Base-by-base conservation (phyloP, 2,113 vertebrate genomes). In the Bos indicus region DNA sequence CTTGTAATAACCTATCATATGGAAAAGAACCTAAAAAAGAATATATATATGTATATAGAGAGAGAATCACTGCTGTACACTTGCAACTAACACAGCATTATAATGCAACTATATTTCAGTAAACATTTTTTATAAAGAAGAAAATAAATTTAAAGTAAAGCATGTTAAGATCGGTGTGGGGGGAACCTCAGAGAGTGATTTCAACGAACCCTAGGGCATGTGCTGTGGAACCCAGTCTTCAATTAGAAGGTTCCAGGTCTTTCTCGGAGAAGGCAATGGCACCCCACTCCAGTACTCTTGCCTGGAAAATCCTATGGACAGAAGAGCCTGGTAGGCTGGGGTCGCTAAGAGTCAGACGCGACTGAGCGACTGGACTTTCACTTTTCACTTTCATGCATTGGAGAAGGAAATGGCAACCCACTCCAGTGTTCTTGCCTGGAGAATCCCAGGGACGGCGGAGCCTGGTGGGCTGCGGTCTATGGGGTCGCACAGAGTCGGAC, bases 151-250 rank as follows among this genome's bases (percentile, higher is more conserved):
- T 52, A 21, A 81, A 52, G 30, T 52, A 52, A 52, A 51, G 78
- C 30, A 19, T 52, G 48, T 52, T n/a, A 81, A 81, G 78, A 52
- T 77, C 23, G 0, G 40, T 3, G 40, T 43, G 1, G 36, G 36
- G 36, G 36, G 6, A 26, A 14, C 23, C 48, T 81, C 78, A 81
- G 62, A 36, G 43, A 59, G 11, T 0, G 2, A 30, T 8, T 0
- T 11, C 57, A 12, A 10, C 3, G 1, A 26, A 9, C 56, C 26
- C n/a, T 54, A 26, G 26, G 77, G 21, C 9, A 1, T 0, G 7
- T 12, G 6, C 62, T 13, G 0, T 30, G 12, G 48, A 67, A 25
- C 26, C 0, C 0, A 19, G 9, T 10, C 11, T 5, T 8, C 3
- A 26, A 54, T 78, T 26, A 48, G 77, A 89, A n/a, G 57, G 15